Evolutionary conservation across 2,113 vertebrate species (phyloP).

Genomic region (Pyrgilauda ruficollis): DNA sequence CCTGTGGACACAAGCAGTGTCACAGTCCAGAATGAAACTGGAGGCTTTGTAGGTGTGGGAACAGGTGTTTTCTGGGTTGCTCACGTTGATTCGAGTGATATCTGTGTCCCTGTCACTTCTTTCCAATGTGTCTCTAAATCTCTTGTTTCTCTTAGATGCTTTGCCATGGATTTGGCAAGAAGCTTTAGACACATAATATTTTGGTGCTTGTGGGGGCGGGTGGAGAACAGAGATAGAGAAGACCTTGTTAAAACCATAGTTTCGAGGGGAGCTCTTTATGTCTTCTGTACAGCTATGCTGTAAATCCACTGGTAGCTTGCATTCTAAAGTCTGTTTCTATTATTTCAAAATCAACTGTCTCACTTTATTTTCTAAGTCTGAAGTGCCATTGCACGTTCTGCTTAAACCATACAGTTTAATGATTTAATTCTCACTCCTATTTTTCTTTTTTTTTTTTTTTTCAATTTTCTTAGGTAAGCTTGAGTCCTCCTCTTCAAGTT

Average conservation of each 20-base stretch:
- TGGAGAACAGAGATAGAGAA: not conserved
- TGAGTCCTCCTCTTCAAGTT: not conserved
- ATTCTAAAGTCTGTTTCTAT: not conserved
- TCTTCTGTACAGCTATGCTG: not conserved
- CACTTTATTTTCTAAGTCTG: not conserved
- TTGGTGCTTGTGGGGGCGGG: not conserved
- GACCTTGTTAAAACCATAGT: not conserved
- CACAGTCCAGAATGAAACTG: not conserved
- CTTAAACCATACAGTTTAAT: not conserved
- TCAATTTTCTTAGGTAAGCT: not conserved
- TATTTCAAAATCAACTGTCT: not conserved
- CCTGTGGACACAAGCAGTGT: not conserved
- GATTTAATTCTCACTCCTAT: not conserved
- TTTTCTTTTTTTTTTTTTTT: not conserved
- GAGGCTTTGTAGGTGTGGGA: constrained; percentile 24
- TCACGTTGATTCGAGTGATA: not conserved
- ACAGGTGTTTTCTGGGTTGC: not conserved
- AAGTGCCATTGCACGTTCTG: not conserved
- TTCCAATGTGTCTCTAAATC: not conserved
- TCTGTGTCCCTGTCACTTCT: not conserved
- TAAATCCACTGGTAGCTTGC: not conserved
- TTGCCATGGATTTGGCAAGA: not conserved
- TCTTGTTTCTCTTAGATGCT: constrained; percentile 8
- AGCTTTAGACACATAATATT: not conserved
- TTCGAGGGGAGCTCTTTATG: not conserved